These are phyloP conservation scores for Halcyon smyrnensis DNA, from an alignment of 2,797 vertebrate species.

Conservation along the genomic window DNA sequence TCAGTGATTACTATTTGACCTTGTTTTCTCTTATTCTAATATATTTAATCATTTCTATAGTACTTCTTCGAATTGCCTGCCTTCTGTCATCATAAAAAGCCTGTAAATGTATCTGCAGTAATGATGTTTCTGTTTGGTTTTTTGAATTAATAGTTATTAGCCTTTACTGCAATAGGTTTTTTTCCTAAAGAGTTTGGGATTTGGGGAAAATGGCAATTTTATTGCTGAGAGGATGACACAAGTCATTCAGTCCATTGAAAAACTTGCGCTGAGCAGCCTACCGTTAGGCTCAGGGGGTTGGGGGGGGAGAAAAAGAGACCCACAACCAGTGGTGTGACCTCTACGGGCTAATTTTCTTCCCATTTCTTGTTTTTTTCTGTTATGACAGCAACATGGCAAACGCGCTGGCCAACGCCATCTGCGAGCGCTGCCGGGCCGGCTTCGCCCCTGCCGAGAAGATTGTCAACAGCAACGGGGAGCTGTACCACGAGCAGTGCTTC, in stretches of 20 bases:
- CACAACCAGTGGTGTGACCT: neutral
- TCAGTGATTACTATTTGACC: neutral
- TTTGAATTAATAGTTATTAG: neutral
- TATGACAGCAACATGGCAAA: constrained; percentile 94
- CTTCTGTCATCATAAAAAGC: neutral
- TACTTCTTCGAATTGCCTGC: neutral
- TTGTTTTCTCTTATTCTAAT: neutral
- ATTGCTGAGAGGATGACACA: neutral
- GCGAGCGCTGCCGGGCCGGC: constrained; percentile 92
- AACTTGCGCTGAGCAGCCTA: neutral
- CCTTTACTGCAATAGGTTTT: accelerated
- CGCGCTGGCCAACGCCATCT: constrained; percentile 93
- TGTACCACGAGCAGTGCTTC: constrained; percentile 97
- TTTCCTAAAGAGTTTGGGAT: neutral
- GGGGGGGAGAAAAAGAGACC: neutral
- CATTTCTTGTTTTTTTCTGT: neutral
- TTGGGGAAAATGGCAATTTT: neutral
- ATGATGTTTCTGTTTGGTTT: accelerated
- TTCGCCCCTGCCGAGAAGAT: constrained; percentile 96
- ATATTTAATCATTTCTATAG: neutral
- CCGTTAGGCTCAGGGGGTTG: accelerated
- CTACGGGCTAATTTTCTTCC: neutral
- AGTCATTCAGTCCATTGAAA: neutral
- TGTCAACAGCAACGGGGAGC: constrained; percentile 96
- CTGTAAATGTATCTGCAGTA: neutral